Percentiles rank a stretch among this genome's conserved stretches.
Evolutionary conservation across 2,888 invertebrate species (phyloP).

Genomic region (Loripinus fragilis): DNA sequence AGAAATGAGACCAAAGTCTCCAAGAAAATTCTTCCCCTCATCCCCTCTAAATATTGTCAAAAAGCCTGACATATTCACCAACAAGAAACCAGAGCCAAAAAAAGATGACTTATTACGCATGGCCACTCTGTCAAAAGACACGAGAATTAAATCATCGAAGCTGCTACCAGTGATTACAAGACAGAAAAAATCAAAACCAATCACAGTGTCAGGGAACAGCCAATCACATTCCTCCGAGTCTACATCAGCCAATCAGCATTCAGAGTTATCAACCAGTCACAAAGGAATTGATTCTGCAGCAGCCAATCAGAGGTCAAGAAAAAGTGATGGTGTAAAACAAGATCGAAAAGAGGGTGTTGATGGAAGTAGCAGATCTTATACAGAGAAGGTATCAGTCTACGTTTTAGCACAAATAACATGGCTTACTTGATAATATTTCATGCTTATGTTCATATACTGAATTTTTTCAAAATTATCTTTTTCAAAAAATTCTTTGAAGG

Average conservation of each 20-base stretch:
- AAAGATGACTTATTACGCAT: conserved; percentile 48
- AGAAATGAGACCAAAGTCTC: conserved; percentile 47
- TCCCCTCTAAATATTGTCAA: conserved; percentile 54
- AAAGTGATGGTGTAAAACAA: conserved; percentile 61
- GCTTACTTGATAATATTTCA: too few species aligned
- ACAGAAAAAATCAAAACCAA: conserved; percentile 46
- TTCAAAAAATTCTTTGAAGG: too few species aligned
- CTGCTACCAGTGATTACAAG: conserved; percentile 50
- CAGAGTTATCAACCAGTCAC: conserved; percentile 34
- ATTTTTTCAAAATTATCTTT: too few species aligned
- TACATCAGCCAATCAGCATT: conserved; percentile 31
- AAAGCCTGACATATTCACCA: conserved; percentile 35
- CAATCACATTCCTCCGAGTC: conserved; percentile 32
- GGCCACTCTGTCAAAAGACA: conserved; percentile 33
- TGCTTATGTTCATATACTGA: too few species aligned
- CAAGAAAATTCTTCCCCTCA: conserved; percentile 56
- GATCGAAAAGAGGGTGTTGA: conserved; percentile 68
- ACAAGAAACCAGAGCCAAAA: conserved; percentile 15
- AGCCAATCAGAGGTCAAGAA: conserved; percentile 45
- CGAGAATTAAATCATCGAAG: conserved; percentile 13
- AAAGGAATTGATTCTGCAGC: conserved; percentile 19
- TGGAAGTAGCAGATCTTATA: conserved; percentile 9
- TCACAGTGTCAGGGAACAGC: neutral
- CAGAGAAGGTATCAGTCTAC: conserved; percentile 3
- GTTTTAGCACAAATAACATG: too few species aligned